Base-by-base conservation (phyloP, 2,888 invertebrate genomes). In the Apodemia hepburni region DNA sequence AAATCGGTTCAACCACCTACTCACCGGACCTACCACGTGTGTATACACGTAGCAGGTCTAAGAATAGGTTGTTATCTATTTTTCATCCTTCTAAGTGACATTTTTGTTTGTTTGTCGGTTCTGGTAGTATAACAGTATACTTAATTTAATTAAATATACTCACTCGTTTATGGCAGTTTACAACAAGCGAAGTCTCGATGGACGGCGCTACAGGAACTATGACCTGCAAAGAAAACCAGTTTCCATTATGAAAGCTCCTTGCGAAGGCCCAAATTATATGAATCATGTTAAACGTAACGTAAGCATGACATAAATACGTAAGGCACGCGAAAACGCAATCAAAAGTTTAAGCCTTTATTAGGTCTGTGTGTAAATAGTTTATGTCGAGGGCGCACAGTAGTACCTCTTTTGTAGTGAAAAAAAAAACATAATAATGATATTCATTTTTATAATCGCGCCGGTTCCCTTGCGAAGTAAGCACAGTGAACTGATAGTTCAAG, bases 191-290 rank as follows among this genome's bases (percentile, higher is more conserved):
- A 81, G 82, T 82, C 85, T 81, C 75, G 76, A 73, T 73, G 80
- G 83, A 84, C 84, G 85, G 82, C 85, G 79, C 76, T 71, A 76
- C 81, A 87, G 88, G 88, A 87, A 86, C 86, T 85, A 77, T 66
- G 70, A 86, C 82, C 89, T 89, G 87, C 64, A 85, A 86, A 74
- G 78, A 80, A 75, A 71, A 71, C 64, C 61, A 35, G 61, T 33
- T 61, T 54, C n/a, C 57, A 49, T 49, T 45, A 45, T 45, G 45
- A 45, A 62, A 61, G 61, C 57, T 59, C 22, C 59, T 17, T 33
- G 60, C 4, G 42, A 47, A 47, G 27, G 47, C n/a, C 27, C 45
- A 45, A 60, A 22, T 60, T 29, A 45, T 33, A 27, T 22, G 12
- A 47, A 42, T n/a, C 29, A 29, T 35, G 54, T 47, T 33, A 27